Percentiles rank a stretch among this genome's conserved stretches.
phyloP scores from a whole-genome alignment of 2,113 vertebrate species.

The Murina feae region DNA sequence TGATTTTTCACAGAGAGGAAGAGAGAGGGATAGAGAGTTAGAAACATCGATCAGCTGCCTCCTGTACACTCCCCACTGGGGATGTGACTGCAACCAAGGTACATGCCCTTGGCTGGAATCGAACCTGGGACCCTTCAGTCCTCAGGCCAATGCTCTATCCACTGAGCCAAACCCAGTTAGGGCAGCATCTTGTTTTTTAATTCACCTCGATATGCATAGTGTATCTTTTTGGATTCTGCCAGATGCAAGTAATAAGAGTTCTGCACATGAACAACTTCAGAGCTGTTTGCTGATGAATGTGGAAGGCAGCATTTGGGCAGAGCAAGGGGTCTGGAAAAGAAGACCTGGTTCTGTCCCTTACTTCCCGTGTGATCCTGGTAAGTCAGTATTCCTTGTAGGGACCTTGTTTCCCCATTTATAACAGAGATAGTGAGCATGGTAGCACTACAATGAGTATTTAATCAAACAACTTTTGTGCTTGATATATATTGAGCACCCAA shows the following conservation, averaged over 20 bases:
- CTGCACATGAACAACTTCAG: background rate
- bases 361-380: background rate
- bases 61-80: too few relatives aligned
- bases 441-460: background rate
- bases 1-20: too few relatives aligned
- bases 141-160: too few relatives aligned
- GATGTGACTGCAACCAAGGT: too few relatives aligned
- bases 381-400: background rate
- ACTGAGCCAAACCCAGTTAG: too few relatives aligned
- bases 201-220: background rate
- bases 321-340: background rate
- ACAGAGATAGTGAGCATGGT: accelerated
- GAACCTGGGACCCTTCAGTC: too few relatives aligned
- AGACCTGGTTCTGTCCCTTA: background rate
- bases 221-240: background rate
- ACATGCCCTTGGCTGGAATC: too few relatives aligned
- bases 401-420: background rate
- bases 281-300: background rate
- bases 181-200: too few relatives aligned
- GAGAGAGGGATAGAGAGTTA: too few relatives aligned
- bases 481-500: background rate
- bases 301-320: background rate
- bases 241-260: background rate
- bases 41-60: too few relatives aligned
- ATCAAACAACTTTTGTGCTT: background rate